Percentiles rank a stretch among this genome's conserved stretches.
Conservation (phyloP, 2,888 invertebrate species). For the Caenorhabditis sp. region DNA sequence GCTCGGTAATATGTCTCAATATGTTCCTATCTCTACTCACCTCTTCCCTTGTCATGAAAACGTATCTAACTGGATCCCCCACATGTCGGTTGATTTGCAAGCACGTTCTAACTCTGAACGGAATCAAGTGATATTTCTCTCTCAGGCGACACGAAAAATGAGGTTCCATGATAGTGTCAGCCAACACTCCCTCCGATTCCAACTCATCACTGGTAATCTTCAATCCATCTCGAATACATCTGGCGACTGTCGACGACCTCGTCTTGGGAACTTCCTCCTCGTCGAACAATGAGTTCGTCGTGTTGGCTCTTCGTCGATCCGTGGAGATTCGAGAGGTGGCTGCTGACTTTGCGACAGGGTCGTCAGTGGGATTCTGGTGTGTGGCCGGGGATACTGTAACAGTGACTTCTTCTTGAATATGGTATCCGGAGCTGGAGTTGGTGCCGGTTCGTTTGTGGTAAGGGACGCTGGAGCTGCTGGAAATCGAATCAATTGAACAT, state of each 20-base stretch:
- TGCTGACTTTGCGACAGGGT: slow-evolving; percentile 27
- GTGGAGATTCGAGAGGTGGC: slow-evolving; percentile 37
- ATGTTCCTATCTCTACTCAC: background rate
- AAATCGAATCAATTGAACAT: slow-evolving; percentile 6
- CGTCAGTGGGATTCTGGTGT: slow-evolving; percentile 13
- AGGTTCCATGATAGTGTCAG: slow-evolving; percentile 65
- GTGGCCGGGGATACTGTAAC: slow-evolving; percentile 1
- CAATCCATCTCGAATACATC: slow-evolving; percentile 66
- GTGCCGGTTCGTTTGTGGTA: slow-evolving; percentile 48
- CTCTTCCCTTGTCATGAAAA: slow-evolving; percentile 71
- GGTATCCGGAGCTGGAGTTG: slow-evolving; percentile 42
- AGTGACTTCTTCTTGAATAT: slow-evolving; percentile 32
- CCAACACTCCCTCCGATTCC: slow-evolving; percentile 63
- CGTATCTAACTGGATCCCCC: slow-evolving; percentile 70
- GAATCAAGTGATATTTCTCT: slow-evolving; percentile 64
- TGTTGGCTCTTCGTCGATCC: slow-evolving; percentile 57
- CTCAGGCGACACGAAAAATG: slow-evolving; percentile 69
- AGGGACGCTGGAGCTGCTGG: slow-evolving; percentile 33
- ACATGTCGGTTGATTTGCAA: slow-evolving; percentile 68
- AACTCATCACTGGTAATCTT: slow-evolving; percentile 61
- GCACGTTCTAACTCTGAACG: slow-evolving; percentile 58
- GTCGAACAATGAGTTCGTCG: slow-evolving; percentile 52
- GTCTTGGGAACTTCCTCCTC: slow-evolving; percentile 52
- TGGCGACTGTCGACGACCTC: slow-evolving; percentile 64
- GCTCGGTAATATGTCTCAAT: background rate